Evolutionary conservation across 2,888 invertebrate genomes (phyloP).

Genomic region (Pteria penguin): DNA sequence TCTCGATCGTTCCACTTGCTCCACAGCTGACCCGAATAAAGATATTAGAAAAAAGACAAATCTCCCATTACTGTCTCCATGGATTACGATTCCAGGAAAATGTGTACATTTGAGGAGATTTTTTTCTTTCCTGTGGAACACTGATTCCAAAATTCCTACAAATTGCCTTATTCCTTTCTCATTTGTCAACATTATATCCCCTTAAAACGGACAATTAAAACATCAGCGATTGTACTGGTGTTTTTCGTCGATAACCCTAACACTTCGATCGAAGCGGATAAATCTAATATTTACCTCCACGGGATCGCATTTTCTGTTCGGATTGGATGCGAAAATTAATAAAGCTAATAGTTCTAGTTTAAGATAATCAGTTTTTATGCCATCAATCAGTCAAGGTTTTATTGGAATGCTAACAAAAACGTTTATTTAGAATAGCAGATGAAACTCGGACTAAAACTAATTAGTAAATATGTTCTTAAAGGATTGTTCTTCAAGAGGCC

Average conservation of each 20-base stretch:
- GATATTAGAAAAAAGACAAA: too few species aligned
- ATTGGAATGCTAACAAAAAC: background rate
- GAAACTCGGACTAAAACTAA: slow-evolving; percentile 21
- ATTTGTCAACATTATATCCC: background rate
- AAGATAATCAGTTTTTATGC: slow-evolving; percentile 31
- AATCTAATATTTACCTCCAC: background rate
- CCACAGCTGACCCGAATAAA: too few species aligned
- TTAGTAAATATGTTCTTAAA: slow-evolving; percentile 1
- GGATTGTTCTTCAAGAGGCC: background rate
- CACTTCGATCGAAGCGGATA: background rate
- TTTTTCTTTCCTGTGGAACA: background rate
- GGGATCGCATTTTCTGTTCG: background rate
- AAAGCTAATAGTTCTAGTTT: slow-evolving; percentile 30
- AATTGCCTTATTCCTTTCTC: background rate
- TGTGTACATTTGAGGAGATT: background rate
- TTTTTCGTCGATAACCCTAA: background rate
- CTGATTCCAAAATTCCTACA: background rate
- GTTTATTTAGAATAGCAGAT: slow-evolving; percentile 20
- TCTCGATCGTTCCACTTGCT: too few species aligned
- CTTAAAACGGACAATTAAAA: background rate
- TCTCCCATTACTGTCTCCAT: background rate
- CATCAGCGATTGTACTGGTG: background rate
- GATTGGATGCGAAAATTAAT: slow-evolving; percentile 36
- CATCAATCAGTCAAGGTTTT: slow-evolving; percentile 16
- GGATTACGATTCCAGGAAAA: background rate